Evolutionary conservation across 2,888 invertebrate genomes (phyloP).

Genomic region (Pristionchus mayeri): DNA sequence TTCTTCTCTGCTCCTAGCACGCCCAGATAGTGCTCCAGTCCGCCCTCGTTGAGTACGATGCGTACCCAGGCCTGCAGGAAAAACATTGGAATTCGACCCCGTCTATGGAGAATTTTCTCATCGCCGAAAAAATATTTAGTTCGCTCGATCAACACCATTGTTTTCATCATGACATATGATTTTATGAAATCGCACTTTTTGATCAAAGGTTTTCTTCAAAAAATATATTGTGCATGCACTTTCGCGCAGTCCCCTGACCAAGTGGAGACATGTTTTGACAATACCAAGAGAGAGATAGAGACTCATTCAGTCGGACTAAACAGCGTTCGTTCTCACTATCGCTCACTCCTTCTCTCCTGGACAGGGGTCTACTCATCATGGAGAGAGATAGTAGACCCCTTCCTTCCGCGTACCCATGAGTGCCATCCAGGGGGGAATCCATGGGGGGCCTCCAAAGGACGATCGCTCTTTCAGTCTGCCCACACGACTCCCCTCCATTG

Average conservation of each 20-base stretch:
- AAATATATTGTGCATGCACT: too few species aligned
- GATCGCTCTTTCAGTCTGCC: neutral
- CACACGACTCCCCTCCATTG: neutral
- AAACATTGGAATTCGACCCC: neutral
- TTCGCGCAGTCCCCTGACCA: too few species aligned
- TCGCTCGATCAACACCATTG: too few species aligned
- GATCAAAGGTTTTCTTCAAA: too few species aligned
- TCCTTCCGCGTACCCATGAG: neutral
- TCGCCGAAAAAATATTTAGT: too few species aligned
- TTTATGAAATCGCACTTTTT: too few species aligned
- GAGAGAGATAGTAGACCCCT: neutral
- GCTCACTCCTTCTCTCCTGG: neutral
- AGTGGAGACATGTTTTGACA: neutral
- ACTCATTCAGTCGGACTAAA: neutral
- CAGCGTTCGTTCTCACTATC: neutral
- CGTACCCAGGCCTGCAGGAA: constrained; percentile 79
- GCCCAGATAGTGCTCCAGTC: constrained; percentile 78
- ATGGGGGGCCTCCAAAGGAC: too few species aligned
- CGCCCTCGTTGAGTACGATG: constrained; percentile 78
- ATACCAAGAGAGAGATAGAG: too few species aligned
- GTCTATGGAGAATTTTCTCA: too few species aligned
- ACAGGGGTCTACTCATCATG: constrained; percentile 13
- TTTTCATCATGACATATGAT: too few species aligned
- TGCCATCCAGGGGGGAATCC: neutral
- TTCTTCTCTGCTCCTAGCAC: constrained; percentile 76